Evolutionary conservation across 2,797 vertebrate species (phyloP).

Genomic region (Pantherophis alleghaniensis): DNA sequence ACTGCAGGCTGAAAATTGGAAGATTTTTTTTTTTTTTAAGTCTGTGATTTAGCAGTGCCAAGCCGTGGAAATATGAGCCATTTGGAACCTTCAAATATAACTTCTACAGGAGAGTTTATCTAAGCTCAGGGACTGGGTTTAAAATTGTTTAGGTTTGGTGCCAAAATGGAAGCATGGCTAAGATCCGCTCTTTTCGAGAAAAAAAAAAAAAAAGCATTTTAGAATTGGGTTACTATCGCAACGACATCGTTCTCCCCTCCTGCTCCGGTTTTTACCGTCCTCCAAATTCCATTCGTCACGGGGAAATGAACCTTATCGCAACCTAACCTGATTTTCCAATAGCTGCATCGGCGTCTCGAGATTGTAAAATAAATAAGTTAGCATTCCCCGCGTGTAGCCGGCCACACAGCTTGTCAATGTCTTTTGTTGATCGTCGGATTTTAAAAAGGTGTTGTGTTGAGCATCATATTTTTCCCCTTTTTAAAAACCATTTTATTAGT

Average conservation of each 20-base stretch:
- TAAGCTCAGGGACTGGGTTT: neutral
- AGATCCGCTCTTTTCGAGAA: neutral
- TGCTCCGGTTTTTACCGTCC: neutral
- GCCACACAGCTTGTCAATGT: neutral
- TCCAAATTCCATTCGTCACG: neutral
- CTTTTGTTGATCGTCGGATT: slow-evolving; percentile 24
- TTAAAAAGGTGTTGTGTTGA: neutral
- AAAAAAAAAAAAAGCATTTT: neutral
- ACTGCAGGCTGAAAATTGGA: neutral
- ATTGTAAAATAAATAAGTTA: neutral
- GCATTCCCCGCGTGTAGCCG: neutral
- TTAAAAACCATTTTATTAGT: neutral
- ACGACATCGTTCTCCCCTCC: neutral
- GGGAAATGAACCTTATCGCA: neutral
- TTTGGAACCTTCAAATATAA: neutral
- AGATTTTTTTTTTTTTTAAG: neutral
- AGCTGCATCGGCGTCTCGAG: neutral
- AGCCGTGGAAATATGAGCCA: neutral
- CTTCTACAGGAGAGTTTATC: neutral
- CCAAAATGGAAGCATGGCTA: neutral
- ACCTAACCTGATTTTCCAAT: neutral
- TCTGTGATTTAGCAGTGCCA: neutral
- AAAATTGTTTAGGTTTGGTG: neutral
- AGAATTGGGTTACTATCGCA: neutral
- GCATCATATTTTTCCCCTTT: neutral